Conservation (phyloP, 92 coral and sea anemone genomes). For the Zoanthus solanderi region DNA sequence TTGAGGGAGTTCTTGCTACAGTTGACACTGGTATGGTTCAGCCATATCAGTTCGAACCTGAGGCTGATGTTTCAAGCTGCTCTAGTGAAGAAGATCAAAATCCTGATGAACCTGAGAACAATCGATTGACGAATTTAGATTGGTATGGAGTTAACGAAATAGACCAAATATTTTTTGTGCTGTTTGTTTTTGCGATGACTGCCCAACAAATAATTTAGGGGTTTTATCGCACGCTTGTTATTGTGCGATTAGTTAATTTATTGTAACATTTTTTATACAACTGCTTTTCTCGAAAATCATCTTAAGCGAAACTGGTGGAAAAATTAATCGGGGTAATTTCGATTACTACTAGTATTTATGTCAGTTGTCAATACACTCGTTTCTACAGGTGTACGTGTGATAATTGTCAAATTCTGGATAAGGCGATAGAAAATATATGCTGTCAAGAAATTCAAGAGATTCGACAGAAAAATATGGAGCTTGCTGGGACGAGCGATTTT, state of each 20-base stretch:
- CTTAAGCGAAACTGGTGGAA: neutral
- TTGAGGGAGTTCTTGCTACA: too few species aligned
- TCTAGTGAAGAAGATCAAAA: neutral
- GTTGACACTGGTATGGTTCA: too few species aligned
- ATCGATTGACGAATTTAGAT: neutral
- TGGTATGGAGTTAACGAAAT: neutral
- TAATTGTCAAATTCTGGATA: slow-evolving; percentile 53
- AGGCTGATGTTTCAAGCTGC: neutral
- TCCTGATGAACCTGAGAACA: neutral
- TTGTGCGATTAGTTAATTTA: neutral
- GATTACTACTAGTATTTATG: neutral
- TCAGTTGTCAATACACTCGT: slow-evolving; percentile 13
- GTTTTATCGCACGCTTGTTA: neutral
- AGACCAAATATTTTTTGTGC: neutral
- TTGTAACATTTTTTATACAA: neutral
- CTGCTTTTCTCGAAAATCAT: neutral
- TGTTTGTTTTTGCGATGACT: too few species aligned
- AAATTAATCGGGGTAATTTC: neutral
- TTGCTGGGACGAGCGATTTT: slow-evolving; percentile 30
- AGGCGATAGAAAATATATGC: slow-evolving; percentile 31
- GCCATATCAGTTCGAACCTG: neutral
- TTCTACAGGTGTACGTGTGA: slow-evolving; percentile 56
- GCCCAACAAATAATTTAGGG: neutral
- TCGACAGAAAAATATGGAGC: slow-evolving; percentile 31
- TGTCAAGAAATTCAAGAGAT: slow-evolving; percentile 24